These are phyloP conservation scores for Orthonevra nobilis DNA, from an alignment of 2,888 invertebrate genomes.

Conservation along the genomic window DNA sequence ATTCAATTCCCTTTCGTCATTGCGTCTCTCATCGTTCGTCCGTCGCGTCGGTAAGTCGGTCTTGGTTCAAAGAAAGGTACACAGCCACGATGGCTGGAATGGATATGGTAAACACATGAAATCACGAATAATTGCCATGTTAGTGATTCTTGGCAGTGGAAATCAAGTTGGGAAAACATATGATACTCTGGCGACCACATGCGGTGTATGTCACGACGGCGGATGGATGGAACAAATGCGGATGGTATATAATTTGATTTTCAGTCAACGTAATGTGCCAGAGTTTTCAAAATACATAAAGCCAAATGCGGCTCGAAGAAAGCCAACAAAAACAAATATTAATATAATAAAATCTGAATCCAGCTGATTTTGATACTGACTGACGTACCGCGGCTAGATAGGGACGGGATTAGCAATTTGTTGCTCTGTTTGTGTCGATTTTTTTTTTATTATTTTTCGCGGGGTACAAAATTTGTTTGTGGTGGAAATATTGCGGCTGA, in stretches of 20 bases:
- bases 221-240: constrained; percentile 66
- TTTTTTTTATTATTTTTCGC: too few relatives aligned
- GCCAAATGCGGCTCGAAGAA: constrained; percentile 26
- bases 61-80: constrained; percentile 56
- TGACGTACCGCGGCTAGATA: constrained; percentile 11
- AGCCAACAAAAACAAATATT: constrained; percentile 47
- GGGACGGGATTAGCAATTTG: constrained; percentile 25
- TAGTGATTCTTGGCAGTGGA: constrained; percentile 49
- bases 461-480: too few relatives aligned
- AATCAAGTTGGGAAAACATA: constrained; percentile 50
- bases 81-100: constrained; percentile 48
- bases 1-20: constrained; percentile 56
- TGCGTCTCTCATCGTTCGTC: too few relatives aligned
- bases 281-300: constrained; percentile 47
- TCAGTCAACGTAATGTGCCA: constrained; percentile 46
- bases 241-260: constrained; percentile 54
- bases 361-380: constrained; percentile 29
- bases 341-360: constrained; percentile 38
- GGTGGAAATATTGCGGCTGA: constrained; percentile 49
- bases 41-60: constrained; percentile 6
- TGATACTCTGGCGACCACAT: constrained; percentile 59
- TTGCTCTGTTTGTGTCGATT: constrained; percentile 24
- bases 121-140: constrained; percentile 67
- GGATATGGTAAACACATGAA: constrained; percentile 66
- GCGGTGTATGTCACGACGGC: constrained; percentile 62